Evolutionary conservation across 2,113 vertebrate species (phyloP).

Genomic region (Pteropus alecto): DNA sequence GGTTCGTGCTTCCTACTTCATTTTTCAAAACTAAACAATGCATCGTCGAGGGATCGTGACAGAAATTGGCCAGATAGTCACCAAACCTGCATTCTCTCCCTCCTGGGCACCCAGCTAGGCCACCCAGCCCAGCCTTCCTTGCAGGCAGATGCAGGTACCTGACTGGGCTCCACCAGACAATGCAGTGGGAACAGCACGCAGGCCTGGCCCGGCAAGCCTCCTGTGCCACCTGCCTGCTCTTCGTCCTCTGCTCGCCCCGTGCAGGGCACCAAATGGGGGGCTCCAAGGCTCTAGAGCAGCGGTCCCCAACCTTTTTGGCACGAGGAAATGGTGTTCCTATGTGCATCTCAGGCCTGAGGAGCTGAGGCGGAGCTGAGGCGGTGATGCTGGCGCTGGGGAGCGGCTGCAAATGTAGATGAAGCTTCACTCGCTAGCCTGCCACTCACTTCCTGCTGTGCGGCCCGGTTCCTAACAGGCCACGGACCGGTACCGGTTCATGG

Average conservation of each 20-base stretch:
- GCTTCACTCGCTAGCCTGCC: too few species aligned
- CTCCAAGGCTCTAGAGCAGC: not conserved
- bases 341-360: too few species aligned
- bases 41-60: rapidly evolving
- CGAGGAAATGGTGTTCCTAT: too few species aligned
- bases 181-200: rapidly evolving
- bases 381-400: too few species aligned
- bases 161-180: rapidly evolving
- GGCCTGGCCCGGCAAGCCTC: not conserved
- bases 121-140: not conserved
- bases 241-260: not conserved
- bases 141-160: not conserved
- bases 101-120: not conserved
- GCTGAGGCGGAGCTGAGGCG: too few species aligned
- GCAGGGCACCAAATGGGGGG: too few species aligned
- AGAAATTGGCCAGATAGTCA: rapidly evolving
- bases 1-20: not conserved
- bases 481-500: too few species aligned
- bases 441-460: too few species aligned
- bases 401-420: too few species aligned
- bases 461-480: too few species aligned
- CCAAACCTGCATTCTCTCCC: too few species aligned
- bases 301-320: too few species aligned
- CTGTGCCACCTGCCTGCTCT: not conserved
- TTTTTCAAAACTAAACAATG: not conserved